phyloP scores from a whole-genome alignment of 2,888 invertebrate species.

The Xylophagus ater region DNA sequence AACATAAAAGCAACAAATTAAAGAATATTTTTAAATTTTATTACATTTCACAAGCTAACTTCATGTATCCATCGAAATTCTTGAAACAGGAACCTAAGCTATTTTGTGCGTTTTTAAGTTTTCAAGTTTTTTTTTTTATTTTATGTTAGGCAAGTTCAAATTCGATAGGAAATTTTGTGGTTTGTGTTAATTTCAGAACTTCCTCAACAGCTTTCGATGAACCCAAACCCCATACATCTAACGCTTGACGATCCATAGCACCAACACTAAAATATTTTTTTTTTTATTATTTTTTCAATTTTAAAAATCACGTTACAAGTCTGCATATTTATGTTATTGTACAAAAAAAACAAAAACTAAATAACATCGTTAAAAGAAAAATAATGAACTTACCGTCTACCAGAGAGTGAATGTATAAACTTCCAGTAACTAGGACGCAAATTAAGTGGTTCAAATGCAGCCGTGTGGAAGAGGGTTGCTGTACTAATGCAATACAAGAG shows the following conservation, averaged over 20 bases:
- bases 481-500: constrained; percentile 67
- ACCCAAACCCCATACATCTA: constrained; percentile 51
- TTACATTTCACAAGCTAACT: too few relatives aligned
- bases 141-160: too few relatives aligned
- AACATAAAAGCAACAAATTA: too few relatives aligned
- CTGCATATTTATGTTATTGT: not conserved
- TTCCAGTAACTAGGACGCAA: constrained; percentile 73
- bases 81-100: too few relatives aligned
- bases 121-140: too few relatives aligned
- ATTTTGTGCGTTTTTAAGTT: too few relatives aligned
- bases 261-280: constrained; percentile 41
- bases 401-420: constrained; percentile 64
- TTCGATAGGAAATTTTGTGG: too few relatives aligned
- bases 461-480: constrained; percentile 64
- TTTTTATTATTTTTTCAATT: not conserved
- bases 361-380: not conserved
- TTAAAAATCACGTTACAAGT: constrained; percentile 10
- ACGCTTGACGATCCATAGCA: constrained; percentile 45
- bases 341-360: not conserved
- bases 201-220: constrained; percentile 42
- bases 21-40: too few relatives aligned
- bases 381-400: constrained; percentile 44
- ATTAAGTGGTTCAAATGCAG: constrained; percentile 65
- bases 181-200: constrained; percentile 29
- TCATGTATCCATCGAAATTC: too few relatives aligned